Evolutionary conservation across 1,140 invertebrate genomes (phyloP), one percentile per base, ranked within the genome.

Genomic region (Eurosta solidaginis): DNA sequence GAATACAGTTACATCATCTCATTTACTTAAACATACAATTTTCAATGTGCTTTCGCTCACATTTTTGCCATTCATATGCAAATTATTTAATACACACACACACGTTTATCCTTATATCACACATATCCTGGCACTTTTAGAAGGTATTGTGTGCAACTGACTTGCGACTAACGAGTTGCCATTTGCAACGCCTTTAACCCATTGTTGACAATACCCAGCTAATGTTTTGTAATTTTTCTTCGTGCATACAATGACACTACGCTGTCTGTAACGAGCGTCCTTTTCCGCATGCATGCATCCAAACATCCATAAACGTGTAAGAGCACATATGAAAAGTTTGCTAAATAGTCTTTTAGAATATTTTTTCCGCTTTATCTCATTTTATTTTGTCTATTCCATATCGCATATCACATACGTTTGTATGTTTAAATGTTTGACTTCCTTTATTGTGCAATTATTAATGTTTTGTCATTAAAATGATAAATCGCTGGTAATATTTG

Each of bases 401-500:
- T 9, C 45, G 12, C 45, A 14, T 47, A 47, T 47, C 14, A 10
- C n/a, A 3, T 47, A 47, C 45, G 12, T 47, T 9, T 47, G 45
- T 14, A 17, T 47, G n/a, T 10, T 3, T 17, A 47, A 10, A 47
- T 47, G n/a, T 33, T n/a, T 63, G 17, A 68, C 59, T 68, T 68
- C 33, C 59, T 36, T 68, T 68, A 68, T 68, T 36, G 59, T 68
- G 59, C 59, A 68, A 68, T 68, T 68, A 68, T 68, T 68, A 68
- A 68, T 68, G 59, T 68, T 68, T 68, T 68, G 59, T 36, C 59
- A 68, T 68, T 68, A 68, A 68, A 68, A 68, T 68, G 59, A 68
- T 68, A 68, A 68, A 68, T 68, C 59, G 59, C 59, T 40, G 59
- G 59, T 36, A 68, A 68, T 68, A 68, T 68, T 68, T 68, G 59